Base-by-base conservation (phyloP, 2,888 invertebrate species). In the Pandemis cinnamomeana region DNA sequence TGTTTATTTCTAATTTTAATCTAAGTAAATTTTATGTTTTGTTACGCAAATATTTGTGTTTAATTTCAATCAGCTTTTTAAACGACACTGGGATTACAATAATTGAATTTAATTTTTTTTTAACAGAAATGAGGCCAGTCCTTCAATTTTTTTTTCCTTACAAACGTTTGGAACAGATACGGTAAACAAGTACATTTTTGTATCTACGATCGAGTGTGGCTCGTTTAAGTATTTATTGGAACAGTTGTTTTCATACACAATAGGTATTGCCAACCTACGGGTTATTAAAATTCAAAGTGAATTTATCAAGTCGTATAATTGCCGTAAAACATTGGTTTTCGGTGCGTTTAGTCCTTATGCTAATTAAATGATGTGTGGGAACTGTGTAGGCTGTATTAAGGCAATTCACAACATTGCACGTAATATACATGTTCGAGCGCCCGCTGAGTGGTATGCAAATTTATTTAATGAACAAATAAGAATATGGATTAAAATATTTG, bases 291-390 rank as follows among this genome's bases (percentile, higher is more conserved):
- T 73, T 73, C 69, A 69, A 69, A 48, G 64, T 69, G 42, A 73
- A 69, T 27, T 48, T 71, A 60, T 60, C 58, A 44, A 36, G 60
- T 58, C 68, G 53, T 68, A 62, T 67, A 67, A 55, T 44, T 55
- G 58, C 46, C 53, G 44, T 36, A 46, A 64, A 69, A 64, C 62
- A 55, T 62, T 15, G 70, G 53, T 74, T 66, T 61, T 61, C 64
- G 70, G 61, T 41, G 55, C 53, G 36, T 70, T 63, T 58, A 63
- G 7, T 64, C 46, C 15, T 66, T 66, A 74, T 74, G 73, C 42
- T 46, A 72, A 72, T 67, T 61, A 68, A 53, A 55, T 48, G 71
- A 66, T 63, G 74, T 66, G 75, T 75, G 75, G 72, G 75, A 75
- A 67, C 53, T n/a, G 20, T 42, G 73, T 73, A 53, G 73, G 73